These are phyloP conservation scores for Cerastis rubricosa DNA, from an alignment of 2,888 invertebrate species.

Conservation along the genomic window DNA sequence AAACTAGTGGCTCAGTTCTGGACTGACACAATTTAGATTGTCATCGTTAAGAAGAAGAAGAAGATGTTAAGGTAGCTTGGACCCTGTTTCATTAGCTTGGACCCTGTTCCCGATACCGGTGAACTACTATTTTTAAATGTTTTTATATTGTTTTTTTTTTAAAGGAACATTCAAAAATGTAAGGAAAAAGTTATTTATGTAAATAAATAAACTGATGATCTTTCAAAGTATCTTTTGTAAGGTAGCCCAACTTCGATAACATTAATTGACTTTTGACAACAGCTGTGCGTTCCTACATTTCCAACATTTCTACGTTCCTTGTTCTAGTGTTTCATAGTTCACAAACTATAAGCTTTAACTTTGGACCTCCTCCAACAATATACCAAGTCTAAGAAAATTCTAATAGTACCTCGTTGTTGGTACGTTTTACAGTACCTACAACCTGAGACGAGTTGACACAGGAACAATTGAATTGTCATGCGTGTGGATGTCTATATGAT, in stretches of 20 bases:
- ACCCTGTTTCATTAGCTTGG: no score
- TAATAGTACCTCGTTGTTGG: conserved; percentile 24
- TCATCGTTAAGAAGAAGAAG: no score
- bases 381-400: conserved; percentile 20
- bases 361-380: conserved; percentile 31
- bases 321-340: background rate
- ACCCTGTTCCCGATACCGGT: no score
- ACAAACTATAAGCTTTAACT: conserved; percentile 1
- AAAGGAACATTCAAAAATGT: no score
- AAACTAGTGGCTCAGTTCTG: no score
- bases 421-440: conserved; percentile 16
- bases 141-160: no score
- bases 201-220: background rate
- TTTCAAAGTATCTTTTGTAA: background rate
- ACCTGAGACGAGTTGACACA: conserved; percentile 12
- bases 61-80: no score
- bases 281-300: background rate
- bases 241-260: background rate
- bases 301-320: background rate
- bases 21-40: no score
- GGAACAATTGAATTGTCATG: conserved; percentile 50
- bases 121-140: no score
- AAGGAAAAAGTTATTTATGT: no score
- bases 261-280: background rate
- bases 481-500: background rate